A percentile compares a stretch with the other conserved stretches of the same genome.
These are phyloP conservation scores for Lasioglossum villosulum DNA, from an alignment of 2,888 invertebrate species.

Conservation along the genomic window DNA sequence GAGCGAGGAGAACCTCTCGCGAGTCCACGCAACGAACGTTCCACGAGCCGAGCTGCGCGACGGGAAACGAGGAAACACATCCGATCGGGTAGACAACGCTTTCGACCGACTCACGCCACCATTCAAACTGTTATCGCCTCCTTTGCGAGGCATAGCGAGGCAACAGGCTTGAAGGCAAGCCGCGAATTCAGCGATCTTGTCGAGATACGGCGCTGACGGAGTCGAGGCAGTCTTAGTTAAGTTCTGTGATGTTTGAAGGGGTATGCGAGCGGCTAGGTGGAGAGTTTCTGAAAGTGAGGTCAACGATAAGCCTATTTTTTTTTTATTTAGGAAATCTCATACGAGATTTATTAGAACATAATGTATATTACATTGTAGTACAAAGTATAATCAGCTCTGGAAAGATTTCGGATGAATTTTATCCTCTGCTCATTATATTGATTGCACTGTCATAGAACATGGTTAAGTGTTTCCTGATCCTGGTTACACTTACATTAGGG, in stretches of 20 bases:
- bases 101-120: constrained; percentile 19
- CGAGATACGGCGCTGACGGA: not conserved
- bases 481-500: no score
- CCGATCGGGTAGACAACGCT: constrained; percentile 14
- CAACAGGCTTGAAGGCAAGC: not conserved
- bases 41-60: not conserved
- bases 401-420: no score
- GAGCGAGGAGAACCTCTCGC: not conserved
- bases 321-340: no score
- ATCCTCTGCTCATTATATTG: no score
- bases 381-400: no score
- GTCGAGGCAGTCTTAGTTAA: not conserved
- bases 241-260: not conserved
- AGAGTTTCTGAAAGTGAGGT: not conserved
- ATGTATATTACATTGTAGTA: no score
- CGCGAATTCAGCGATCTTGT: not conserved
- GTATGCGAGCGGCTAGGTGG: no score
- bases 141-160: not conserved
- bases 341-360: no score
- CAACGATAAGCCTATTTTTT: no score
- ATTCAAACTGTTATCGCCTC: constrained; percentile 8
- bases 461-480: no score
- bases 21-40: not conserved
- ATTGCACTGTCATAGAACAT: no score
- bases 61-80: not conserved